Percentiles rank a stretch among this genome's conserved stretches.
Evolutionary conservation across 2,797 vertebrate genomes (phyloP).

Genomic region (Arremon aurantiirostris): DNA sequence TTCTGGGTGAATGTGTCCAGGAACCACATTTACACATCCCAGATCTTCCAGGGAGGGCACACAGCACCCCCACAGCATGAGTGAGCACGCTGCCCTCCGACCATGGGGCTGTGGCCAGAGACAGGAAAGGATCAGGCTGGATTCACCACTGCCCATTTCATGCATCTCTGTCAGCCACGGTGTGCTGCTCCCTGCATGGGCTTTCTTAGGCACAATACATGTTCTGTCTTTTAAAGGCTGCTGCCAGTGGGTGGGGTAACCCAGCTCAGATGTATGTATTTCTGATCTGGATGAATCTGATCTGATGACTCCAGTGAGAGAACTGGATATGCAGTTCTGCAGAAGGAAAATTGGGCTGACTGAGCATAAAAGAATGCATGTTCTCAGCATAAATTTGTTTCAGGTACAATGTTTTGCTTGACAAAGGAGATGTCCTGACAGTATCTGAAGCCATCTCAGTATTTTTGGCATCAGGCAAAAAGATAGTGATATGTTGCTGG

Average conservation of each 20-base stretch:
- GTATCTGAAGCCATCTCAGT: neutral
- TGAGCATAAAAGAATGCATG: neutral
- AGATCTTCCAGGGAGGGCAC: neutral
- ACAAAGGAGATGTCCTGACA: neutral
- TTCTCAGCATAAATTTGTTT: neutral
- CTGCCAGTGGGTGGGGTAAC: neutral
- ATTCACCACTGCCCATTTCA: neutral
- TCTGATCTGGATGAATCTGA: neutral
- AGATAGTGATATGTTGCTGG: neutral
- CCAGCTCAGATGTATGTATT: neutral
- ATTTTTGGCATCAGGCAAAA: neutral
- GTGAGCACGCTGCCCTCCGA: rapidly evolving
- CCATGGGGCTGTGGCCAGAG: neutral
- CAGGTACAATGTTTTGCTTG: neutral
- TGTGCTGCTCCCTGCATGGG: neutral
- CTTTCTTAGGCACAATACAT: neutral
- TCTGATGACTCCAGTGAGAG: neutral
- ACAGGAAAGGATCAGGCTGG: neutral
- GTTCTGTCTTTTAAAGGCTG: neutral
- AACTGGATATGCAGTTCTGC: neutral
- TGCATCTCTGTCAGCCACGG: neutral
- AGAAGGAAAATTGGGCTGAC: neutral
- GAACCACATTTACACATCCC: neutral
- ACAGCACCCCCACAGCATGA: rapidly evolving
- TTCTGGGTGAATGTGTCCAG: neutral